Conservation (phyloP, 2,888 invertebrate species). For the Laspeyria flexula region DNA sequence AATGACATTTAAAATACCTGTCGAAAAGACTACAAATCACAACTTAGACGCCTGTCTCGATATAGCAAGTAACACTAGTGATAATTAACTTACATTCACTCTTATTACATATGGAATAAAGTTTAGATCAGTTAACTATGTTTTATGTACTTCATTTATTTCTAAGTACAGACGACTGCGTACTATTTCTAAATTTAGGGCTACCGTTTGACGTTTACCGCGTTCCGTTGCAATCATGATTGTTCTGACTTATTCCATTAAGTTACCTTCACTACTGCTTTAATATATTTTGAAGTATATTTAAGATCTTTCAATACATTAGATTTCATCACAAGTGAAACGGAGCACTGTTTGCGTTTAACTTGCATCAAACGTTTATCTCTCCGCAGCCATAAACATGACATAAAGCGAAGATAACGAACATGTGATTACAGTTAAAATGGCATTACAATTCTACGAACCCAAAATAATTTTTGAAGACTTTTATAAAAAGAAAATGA, state of each 20-base stretch:
- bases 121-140: constrained; percentile 73
- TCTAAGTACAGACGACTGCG: constrained; percentile 67
- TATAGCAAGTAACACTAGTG: constrained; percentile 68
- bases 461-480: constrained; percentile 38
- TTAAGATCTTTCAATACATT: constrained; percentile 13
- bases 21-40: constrained; percentile 81
- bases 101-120: constrained; percentile 78
- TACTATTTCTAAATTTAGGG: constrained; percentile 56
- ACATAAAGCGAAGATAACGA: constrained; percentile 28
- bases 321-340: constrained; percentile 36
- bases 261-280: constrained; percentile 21
- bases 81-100: constrained; percentile 76
- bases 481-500: constrained; percentile 64
- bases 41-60: constrained; percentile 73
- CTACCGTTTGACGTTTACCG: constrained; percentile 41
- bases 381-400: constrained; percentile 24
- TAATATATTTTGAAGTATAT: too few relatives aligned
- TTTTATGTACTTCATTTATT: constrained; percentile 78
- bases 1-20: constrained; percentile 69
- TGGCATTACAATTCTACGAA: constrained; percentile 35
- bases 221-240: constrained; percentile 49
- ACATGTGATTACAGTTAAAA: constrained; percentile 37
- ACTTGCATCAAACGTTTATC: constrained; percentile 32
- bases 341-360: constrained; percentile 35
- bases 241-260: constrained; percentile 3